phyloP scores from a whole-genome alignment of 2,797 vertebrate genomes.

The Podarcis siculus region DNA sequence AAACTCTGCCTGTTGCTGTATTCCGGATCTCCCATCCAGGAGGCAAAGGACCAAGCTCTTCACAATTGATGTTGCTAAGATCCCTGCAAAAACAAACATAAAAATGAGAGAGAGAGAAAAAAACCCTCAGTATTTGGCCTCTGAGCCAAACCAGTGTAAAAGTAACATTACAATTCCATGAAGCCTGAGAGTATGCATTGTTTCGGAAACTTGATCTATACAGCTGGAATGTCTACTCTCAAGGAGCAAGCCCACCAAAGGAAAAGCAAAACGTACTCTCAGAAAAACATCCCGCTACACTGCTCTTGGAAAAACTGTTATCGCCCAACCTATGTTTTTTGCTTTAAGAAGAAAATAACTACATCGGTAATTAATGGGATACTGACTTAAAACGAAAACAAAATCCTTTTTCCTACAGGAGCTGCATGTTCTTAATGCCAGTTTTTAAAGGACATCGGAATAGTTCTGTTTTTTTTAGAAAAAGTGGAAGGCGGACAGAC shows the following conservation, averaged over 20 bases:
- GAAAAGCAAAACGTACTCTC: slow-evolving; percentile 51
- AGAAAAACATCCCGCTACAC: slow-evolving; percentile 64
- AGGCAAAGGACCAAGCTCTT: slow-evolving; percentile 95
- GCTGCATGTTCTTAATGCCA: slow-evolving; percentile 58
- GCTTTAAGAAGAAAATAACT: slow-evolving; percentile 51
- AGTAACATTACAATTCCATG: slow-evolving; percentile 80
- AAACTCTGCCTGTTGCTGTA: slow-evolving; percentile 95
- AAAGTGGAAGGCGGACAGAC: slow-evolving; percentile 48
- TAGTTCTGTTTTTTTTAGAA: slow-evolving; percentile 21
- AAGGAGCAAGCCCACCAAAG: slow-evolving; percentile 68
- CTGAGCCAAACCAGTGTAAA: slow-evolving; percentile 74
- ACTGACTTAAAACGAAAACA: slow-evolving; percentile 69
- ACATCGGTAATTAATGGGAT: slow-evolving; percentile 60
- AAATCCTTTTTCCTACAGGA: slow-evolving; percentile 64
- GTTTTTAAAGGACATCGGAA: slow-evolving; percentile 65
- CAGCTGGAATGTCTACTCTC: slow-evolving; percentile 76
- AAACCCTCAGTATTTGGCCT: slow-evolving; percentile 74
- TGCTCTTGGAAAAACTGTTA: slow-evolving; percentile 61
- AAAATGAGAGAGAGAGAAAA: slow-evolving; percentile 76
- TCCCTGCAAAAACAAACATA: slow-evolving; percentile 85
- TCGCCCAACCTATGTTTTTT: slow-evolving; percentile 60
- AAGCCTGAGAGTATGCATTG: slow-evolving; percentile 80
- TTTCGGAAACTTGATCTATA: slow-evolving; percentile 79
- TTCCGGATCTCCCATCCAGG: slow-evolving; percentile 98
- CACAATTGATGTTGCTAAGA: slow-evolving; percentile 97